Evolutionary conservation across 2,113 vertebrate species (phyloP).

Genomic region (Mungos mungo): DNA sequence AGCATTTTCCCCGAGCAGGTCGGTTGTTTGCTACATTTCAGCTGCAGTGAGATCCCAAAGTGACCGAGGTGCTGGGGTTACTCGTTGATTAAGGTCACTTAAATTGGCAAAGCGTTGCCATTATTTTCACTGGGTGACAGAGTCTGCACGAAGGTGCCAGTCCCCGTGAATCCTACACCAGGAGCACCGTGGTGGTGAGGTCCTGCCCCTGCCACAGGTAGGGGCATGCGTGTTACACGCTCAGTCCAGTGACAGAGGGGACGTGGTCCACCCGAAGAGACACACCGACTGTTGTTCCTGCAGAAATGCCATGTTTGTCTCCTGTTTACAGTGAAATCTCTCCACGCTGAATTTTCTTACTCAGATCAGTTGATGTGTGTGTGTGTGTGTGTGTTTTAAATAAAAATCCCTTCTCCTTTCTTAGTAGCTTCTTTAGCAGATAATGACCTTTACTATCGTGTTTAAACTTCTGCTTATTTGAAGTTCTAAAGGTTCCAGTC

Average conservation of each 20-base stretch:
- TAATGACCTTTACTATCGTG: neutral
- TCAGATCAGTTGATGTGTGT: neutral
- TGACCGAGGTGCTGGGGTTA: neutral
- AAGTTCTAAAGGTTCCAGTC: neutral
- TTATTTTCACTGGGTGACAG: neutral
- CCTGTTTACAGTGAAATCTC: neutral
- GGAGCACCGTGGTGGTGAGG: neutral
- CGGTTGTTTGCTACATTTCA: neutral
- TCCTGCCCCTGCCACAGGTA: fast-evolving
- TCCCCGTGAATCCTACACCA: fast-evolving
- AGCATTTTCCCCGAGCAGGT: neutral
- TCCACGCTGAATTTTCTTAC: neutral
- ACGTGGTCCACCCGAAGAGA: neutral
- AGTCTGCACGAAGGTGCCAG: fast-evolving
- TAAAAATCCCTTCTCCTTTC: neutral
- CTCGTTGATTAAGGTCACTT: neutral
- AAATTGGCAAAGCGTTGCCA: neutral
- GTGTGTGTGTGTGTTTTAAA: neutral
- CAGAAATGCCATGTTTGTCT: neutral
- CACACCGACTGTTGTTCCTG: no score
- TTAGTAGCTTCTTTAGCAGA: neutral
- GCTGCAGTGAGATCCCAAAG: conserved; percentile 30
- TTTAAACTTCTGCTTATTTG: neutral
- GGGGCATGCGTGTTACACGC: no score
- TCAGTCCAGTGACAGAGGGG: neutral